Evolutionary conservation across 2,113 vertebrate species (phyloP), one percentile per base, ranked within the genome.

Genomic region (Otis tarda): DNA sequence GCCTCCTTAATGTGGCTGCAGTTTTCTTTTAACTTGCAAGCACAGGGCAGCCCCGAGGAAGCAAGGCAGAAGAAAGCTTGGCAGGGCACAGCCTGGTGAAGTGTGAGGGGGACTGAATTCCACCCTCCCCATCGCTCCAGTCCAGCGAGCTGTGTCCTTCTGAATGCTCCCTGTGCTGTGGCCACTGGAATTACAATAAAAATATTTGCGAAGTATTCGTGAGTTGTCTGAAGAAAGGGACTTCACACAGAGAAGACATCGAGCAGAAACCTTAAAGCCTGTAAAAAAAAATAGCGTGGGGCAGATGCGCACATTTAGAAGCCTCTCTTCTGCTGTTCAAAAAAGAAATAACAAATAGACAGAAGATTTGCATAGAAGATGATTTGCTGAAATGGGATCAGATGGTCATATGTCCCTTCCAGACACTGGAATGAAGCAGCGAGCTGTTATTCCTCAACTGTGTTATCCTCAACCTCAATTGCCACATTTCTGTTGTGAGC

Each of bases 151-250:
- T 5, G 31, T 10, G 6, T 94, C 91, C 50, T 81, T 96, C 95
- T 96, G 87, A 96, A 95, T 97, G 83, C 85, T 94, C 37, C 87
- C 28, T 53, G 8, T 50, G 87, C 84, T 97, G 52, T 79, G 68
- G 35, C 75, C 95, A 64, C 86, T 1, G 19, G 95, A 91, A 97
- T 97, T 75, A 92, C 43, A 91, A 81, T 87, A 87, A 70, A 92
- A 95, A 75, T 81, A 61, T 94, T 79, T 96, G 77, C 89, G 90
- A 96, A 95, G 45, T 43, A 45, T 87, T 83, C 87, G 52, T 81
- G 59, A 94, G 84, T 84, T 71, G 82, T 43, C 73, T 76, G 76
- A 81, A 89, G 64, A 89, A 94, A 96, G 41, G 57, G 75, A 94
- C 52, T 89, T 79, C 74, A 90, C 0, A 2, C 89, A 87, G 64